Percentiles rank a stretch among this genome's conserved stretches.
phyloP scores from a whole-genome alignment of 2,113 vertebrate species.

The Ptyas mucosa region DNA sequence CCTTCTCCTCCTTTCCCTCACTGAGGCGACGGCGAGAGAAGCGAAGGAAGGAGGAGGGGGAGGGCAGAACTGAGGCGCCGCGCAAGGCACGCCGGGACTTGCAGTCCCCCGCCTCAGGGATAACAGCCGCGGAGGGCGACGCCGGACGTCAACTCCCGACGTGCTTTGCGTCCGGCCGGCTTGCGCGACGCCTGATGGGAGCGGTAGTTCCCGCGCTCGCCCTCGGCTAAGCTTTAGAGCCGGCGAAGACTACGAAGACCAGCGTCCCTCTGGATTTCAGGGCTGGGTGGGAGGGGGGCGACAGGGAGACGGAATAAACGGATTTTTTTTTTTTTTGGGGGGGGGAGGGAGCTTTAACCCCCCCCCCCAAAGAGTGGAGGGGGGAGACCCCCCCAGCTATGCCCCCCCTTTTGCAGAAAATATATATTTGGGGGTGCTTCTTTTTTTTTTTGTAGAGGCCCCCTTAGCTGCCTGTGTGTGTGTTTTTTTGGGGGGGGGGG shows the following conservation, averaged over 20 bases:
- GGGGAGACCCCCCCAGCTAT: neutral
- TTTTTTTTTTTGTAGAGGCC: neutral
- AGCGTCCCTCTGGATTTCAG: neutral
- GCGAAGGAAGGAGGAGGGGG: too few relatives aligned
- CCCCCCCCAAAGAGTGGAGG: neutral
- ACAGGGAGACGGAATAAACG: neutral
- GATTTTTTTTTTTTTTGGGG: too few relatives aligned
- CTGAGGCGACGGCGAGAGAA: too few relatives aligned
- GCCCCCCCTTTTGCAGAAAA: neutral
- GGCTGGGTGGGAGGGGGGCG: neutral
- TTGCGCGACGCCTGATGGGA: neutral
- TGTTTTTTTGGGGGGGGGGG: too few relatives aligned
- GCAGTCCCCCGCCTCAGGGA: neutral
- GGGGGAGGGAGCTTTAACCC: neutral
- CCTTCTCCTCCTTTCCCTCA: neutral
- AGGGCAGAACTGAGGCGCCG: neutral
- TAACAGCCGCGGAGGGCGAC: rapidly evolving
- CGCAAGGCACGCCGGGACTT: neutral
- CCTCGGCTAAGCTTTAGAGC: rapidly evolving
- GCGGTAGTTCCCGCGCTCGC: neutral
- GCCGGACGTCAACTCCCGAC: conserved; percentile 32
- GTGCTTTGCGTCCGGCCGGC: neutral
- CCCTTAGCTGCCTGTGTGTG: neutral
- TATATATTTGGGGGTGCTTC: neutral
- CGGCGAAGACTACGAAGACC: conserved; percentile 33